Conservation (phyloP, 2,888 invertebrate genomes). For the Tenthredo notha region DNA sequence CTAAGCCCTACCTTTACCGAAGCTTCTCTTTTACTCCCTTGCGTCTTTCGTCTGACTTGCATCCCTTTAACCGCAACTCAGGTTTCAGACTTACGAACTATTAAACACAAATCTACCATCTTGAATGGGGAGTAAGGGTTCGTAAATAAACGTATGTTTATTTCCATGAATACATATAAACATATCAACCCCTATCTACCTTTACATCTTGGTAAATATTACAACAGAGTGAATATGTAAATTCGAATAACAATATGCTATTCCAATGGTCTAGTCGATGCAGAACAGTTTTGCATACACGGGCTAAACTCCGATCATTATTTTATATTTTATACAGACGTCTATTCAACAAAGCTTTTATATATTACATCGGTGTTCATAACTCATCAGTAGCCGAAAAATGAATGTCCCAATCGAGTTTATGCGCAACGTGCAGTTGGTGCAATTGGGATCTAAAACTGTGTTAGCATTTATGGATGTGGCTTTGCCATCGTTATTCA, state of each 20-base stretch:
- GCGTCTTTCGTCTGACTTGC: conserved; percentile 7
- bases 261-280: conserved; percentile 22
- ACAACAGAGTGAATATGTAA: not conserved
- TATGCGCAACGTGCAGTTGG: not conserved
- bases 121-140: not conserved
- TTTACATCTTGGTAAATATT: conserved; percentile 10
- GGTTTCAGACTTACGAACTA: conserved; percentile 30
- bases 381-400: not conserved
- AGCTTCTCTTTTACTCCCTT: conserved; percentile 16
- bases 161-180: conserved; percentile 19
- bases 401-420: not conserved
- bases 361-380: not conserved
- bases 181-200: not conserved
- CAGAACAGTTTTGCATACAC: not conserved
- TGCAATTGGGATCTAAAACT: not conserved
- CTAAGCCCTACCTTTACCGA: conserved; percentile 19
- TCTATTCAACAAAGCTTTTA: not conserved
- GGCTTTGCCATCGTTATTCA: not conserved
- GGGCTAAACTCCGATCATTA: not conserved
- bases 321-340: not conserved
- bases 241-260: conserved; percentile 32
- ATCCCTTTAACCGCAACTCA: conserved; percentile 9
- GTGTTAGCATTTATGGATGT: not conserved
- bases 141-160: conserved; percentile 4
- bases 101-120: conserved; percentile 41